Conservation (phyloP, 2,888 invertebrate genomes). For the Osedax frankpressi region DNA sequence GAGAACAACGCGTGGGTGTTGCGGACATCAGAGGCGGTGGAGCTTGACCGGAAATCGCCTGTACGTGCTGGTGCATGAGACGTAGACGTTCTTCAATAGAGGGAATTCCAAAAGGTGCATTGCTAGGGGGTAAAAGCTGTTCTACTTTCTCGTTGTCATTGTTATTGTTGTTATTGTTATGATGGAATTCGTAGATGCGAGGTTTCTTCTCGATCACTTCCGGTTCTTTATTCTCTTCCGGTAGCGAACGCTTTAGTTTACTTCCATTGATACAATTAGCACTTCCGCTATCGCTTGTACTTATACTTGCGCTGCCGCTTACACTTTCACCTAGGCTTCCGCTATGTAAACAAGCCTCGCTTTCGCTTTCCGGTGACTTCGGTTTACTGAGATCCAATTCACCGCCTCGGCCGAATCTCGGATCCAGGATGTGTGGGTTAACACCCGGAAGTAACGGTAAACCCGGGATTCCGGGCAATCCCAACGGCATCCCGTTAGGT, state of each 20-base stretch:
- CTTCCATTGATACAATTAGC: not conserved
- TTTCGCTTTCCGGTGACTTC: slow-evolving; percentile 9
- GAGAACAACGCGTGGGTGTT: not conserved
- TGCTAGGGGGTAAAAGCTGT: not conserved
- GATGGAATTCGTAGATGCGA: not conserved
- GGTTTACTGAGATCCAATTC: slow-evolving; percentile 23
- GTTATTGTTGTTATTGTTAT: not conserved
- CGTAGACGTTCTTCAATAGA: not conserved
- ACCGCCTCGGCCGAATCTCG: slow-evolving; percentile 10
- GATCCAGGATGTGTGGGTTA: slow-evolving; percentile 10
- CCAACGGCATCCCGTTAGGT: not conserved
- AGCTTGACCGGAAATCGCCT: not conserved
- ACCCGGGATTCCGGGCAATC: slow-evolving; percentile 20
- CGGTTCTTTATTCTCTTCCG: not conserved
- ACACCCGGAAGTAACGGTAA: slow-evolving; percentile 23
- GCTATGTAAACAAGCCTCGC: no score
- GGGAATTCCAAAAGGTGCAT: not conserved
- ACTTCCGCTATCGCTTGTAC: not conserved
- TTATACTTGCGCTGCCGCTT: no score
- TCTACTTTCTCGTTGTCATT: not conserved
- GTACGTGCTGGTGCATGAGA: not conserved
- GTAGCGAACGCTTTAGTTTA: not conserved
- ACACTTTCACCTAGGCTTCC: no score
- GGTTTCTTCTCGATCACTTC: not conserved
- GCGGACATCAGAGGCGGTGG: not conserved